Evolutionary conservation across 2,113 vertebrate species (phyloP), one percentile per base, ranked within the genome.

Genomic region (Colistium nudipinnis): DNA sequence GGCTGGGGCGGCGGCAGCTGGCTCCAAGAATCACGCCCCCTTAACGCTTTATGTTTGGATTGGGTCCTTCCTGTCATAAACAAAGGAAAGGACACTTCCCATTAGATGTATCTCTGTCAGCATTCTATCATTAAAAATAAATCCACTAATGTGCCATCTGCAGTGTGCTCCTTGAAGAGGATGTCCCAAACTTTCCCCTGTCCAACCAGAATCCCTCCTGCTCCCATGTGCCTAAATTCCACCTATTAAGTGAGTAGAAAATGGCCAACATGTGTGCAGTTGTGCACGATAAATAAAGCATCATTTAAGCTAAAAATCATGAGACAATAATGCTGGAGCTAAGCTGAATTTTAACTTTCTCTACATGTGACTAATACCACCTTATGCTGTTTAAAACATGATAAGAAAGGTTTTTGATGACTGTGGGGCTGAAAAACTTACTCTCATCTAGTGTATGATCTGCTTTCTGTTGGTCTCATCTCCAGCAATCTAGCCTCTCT

Each of bases 21-120:
- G 62, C 55, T 83, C 62, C 82, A 82, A 45, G 70, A 76, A 76
- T 84, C 76, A 86, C 83, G 60, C 84, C 86, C 81, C 83, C 78
- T 76, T 31, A 79, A 88, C 22, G 41, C 57, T 70, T 73, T 38
- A 74, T 80, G 79, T 75, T 78, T 79, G 68, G 77, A 87, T 69
- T 63, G 59, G 45, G 74, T 71, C 65, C 81, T 85, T 88, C 84
- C 80, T 85, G 78, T 72, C 56, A 80, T 67, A 79, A 81, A 86
- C 65, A 24, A 19, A 48, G 64, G 76, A 70, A 70, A 81, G 57
- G 38, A 61, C 54, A 35, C 36, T 76, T 85, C 82, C 78, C 70
- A 71, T 65, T 54, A 61, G 63, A 74, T 55, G n/a, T 20, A 53
- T 59, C 69, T 47, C 56, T 14, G 83, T 86, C 83, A 88, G 83